Evolutionary conservation across 2,113 vertebrate species (phyloP), one percentile per base, ranked within the genome.

Genomic region (Girardinichthys multiradiatus): DNA sequence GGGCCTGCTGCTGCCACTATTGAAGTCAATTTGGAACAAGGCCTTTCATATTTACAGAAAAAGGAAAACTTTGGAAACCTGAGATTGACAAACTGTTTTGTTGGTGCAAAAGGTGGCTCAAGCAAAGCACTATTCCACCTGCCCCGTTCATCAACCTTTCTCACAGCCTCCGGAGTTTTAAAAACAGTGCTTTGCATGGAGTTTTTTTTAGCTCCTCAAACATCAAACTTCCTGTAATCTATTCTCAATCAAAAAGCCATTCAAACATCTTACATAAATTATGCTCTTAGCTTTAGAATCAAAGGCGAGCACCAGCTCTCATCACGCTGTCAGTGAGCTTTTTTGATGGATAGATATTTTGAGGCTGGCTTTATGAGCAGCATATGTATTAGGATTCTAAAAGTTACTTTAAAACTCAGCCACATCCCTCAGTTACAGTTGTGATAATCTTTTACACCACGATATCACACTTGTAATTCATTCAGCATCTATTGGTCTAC

Each of bases 201-300:
- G 80, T 89, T 92, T 87, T 84, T 87, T 91, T 54, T 51, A 70
- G 68, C 84, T 89, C 83, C 87, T 89, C 70, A 84, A 85, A 88
- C 89, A 89, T 80, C 76, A 82, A 90, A 85, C 82, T 91, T 89
- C 84, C 92, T 94, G 93, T 94, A 91, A 94, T 94, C 92, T 92
- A 92, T 92, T 92, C 88, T 90, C 85, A 87, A 86, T 91, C 84
- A 90, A 91, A 92, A 93, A 90, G 88, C 83, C 90, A 92, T 93
- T 94, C 91, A 94, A 92, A 92, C 87, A 89, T 93, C 91, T 93
- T 94, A 93, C 92, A 94, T 94, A 94, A 94, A 93, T 94, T 94
- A 93, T 94, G 94, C 93, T 93, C 90, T 94, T 90, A 93, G 94
- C 91, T 93, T 94, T 94, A 94, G 86, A 94, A 94, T 94, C 92